Conservation (phyloP, 2,113 vertebrate species). For the Hassar affinis region DNA sequence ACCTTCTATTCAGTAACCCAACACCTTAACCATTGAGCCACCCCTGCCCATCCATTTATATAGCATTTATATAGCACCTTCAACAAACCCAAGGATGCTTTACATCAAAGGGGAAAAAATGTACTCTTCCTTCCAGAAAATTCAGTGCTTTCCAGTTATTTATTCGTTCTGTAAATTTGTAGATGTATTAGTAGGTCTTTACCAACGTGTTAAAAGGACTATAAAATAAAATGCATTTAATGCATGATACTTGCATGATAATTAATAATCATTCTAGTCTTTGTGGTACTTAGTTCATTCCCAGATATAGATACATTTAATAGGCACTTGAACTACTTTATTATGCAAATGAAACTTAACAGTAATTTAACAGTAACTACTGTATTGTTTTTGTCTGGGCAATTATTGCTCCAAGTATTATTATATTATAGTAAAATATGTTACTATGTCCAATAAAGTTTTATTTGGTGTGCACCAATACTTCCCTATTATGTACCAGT, state of each 20-base stretch:
- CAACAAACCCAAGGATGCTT: too few species aligned
- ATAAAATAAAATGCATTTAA: neutral
- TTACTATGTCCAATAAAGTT: neutral
- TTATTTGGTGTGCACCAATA: neutral
- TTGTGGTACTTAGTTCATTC: neutral
- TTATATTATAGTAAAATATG: neutral
- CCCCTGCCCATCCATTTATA: too few species aligned
- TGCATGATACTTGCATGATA: neutral
- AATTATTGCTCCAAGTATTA: neutral
- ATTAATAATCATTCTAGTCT: neutral
- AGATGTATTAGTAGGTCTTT: neutral
- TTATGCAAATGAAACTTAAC: neutral
- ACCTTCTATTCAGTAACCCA: too few species aligned
- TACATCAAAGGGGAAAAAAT: too few species aligned
- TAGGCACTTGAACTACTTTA: neutral
- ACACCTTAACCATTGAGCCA: too few species aligned
- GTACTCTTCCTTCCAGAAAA: neutral
- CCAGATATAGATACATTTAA: neutral
- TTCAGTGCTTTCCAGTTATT: neutral
- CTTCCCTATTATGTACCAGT: neutral
- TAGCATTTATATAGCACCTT: too few species aligned
- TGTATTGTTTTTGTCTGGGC: neutral
- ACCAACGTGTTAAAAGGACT: neutral
- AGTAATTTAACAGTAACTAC: too few species aligned
- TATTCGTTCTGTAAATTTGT: neutral